Evolutionary conservation across 2,888 invertebrate species (phyloP), one percentile per base, ranked within the genome.

Genomic region (Calephelis perditalis): DNA sequence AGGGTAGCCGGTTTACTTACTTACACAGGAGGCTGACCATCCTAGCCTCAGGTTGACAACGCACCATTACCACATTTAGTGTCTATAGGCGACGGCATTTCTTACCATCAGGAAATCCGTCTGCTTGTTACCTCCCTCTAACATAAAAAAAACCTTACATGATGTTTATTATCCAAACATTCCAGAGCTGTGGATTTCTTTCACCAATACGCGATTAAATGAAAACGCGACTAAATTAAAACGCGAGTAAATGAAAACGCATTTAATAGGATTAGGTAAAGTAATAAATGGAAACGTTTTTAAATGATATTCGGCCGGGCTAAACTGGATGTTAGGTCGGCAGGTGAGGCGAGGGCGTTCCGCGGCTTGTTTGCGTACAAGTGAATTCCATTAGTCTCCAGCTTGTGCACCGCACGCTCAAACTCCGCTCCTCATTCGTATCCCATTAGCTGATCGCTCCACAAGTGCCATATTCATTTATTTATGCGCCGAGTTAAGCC

Each of bases 311-410:
- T 52, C 52, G 10, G 52, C 26, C 10, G 35, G 52, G 52, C 52
- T 52, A 52, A 52, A 35, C 52, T 52, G 52, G 52, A 52, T 52
- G 52, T 35, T 52, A 35, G 35, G 52, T 52, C 52, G 49, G 35
- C 58, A 68, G 75, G 76, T 72, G 73, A 74, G 76, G 76, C 67
- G 70, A 69, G 77, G 77, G 82, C 78, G 79, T 74, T 77, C 75
- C 77, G 84, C 76, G 83, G 84, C 83, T 81, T 89, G 88, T 90
- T 90, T 90, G 86, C 89, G 80, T 86, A 90, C 89, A 90, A 85
- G 89, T 79, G 84, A 89, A 90, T 88, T 88, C 89, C 89, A 90
- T 90, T 90, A 89, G 87, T 87, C 80, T 67, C 81, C 82, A 77
- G 77, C 81, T 78, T 81, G 81, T 84, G 81, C 82, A 80, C 78